Percentiles rank a stretch among this genome's conserved stretches.
phyloP scores from a whole-genome alignment of 2,113 vertebrate genomes.

The Cyprinodon brontotheroides region DNA sequence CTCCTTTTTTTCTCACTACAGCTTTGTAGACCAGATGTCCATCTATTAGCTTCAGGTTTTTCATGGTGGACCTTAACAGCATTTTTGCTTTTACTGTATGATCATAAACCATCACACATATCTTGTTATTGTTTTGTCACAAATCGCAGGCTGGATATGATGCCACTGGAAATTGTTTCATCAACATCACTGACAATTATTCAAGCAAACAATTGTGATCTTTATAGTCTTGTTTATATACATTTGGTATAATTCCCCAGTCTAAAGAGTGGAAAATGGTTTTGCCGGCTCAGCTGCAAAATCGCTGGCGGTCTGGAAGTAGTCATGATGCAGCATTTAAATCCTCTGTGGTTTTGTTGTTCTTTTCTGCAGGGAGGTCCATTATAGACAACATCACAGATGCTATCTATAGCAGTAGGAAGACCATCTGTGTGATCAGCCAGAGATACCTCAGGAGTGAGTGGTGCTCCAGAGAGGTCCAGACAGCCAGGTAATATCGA shows the following conservation, averaged over 20 bases:
- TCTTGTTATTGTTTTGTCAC: too few relatives aligned
- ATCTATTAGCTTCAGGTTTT: not conserved
- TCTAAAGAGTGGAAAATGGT: not conserved
- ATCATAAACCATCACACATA: too few relatives aligned
- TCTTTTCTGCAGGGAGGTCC: constrained; percentile 61
- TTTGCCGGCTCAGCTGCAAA: not conserved
- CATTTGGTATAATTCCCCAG: not conserved
- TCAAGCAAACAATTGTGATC: too few relatives aligned
- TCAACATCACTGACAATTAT: not conserved
- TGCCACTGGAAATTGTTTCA: too few relatives aligned
- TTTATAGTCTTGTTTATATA: not conserved
- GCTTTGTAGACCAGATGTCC: too few relatives aligned
- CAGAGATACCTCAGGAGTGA: constrained; percentile 75
- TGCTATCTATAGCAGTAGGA: constrained; percentile 79
- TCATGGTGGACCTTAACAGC: not conserved
- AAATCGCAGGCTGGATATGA: too few relatives aligned
- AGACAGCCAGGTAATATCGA: constrained; percentile 71
- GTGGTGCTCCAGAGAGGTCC: constrained; percentile 82
- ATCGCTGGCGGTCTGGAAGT: too few relatives aligned
- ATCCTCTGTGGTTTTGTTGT: not conserved
- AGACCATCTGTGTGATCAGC: constrained; percentile 82
- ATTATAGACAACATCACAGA: constrained; percentile 82
- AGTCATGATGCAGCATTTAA: not conserved
- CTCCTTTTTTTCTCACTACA: not conserved
- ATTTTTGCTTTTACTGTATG: not conserved